Evolutionary conservation across 2,113 vertebrate species (phyloP).

Genomic region (Pantherophis guttatus): DNA sequence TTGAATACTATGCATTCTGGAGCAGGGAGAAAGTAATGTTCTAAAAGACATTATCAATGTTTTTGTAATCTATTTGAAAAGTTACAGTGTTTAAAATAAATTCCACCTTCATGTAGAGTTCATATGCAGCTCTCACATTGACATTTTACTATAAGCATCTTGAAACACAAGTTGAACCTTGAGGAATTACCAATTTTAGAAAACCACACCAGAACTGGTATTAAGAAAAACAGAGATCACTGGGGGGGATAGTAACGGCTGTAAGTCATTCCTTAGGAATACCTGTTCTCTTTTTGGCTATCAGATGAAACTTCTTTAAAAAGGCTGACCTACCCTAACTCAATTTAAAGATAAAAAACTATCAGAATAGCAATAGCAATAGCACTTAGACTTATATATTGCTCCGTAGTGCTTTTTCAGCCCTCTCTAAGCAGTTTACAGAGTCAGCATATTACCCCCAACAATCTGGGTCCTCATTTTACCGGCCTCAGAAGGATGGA

Average conservation of each 20-base stretch:
- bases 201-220: not conserved
- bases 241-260: not conserved
- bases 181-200: not conserved
- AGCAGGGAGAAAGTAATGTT: not conserved
- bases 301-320: not conserved
- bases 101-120: not conserved
- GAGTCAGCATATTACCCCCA: no score
- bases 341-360: not conserved
- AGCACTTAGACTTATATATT: no score
- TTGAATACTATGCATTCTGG: not conserved
- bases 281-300: not conserved
- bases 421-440: no score
- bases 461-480: no score
- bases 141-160: not conserved
- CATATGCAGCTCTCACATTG: not conserved
- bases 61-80: not conserved
- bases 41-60: not conserved
- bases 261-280: not conserved
- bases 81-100: not conserved
- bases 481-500: no score
- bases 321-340: not conserved
- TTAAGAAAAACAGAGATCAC: not conserved
- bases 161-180: not conserved
- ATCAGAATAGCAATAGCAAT: not conserved
- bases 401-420: no score